Conservation (phyloP, 2,888 invertebrate genomes). For the Pharmacophagus antenor region DNA sequence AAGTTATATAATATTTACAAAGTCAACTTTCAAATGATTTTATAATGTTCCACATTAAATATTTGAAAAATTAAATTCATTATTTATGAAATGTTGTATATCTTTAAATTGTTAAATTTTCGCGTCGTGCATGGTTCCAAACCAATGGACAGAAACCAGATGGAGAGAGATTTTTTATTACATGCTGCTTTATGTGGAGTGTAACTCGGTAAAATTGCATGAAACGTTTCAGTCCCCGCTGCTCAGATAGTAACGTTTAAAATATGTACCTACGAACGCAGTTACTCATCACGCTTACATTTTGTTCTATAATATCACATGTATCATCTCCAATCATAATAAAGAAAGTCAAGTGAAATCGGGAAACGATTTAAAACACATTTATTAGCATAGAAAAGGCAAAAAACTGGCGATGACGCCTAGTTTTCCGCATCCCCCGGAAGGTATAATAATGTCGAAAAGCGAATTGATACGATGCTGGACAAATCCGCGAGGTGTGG, state of each 20-base stretch:
- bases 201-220: background rate
- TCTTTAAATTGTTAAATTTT: background rate
- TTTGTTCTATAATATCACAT: background rate
- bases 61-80: no score
- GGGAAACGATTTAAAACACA: slow-evolving; percentile 23
- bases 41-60: no score
- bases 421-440: slow-evolving; percentile 4
- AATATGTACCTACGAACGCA: background rate
- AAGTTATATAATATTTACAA: no score
- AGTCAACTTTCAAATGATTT: no score
- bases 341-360: background rate
- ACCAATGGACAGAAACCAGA: background rate
- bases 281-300: background rate
- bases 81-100: no score
- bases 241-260: background rate
- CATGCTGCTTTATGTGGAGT: background rate
- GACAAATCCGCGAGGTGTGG: background rate
- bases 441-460: slow-evolving; percentile 6
- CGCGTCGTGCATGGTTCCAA: background rate
- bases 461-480: background rate
- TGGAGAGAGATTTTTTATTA: slow-evolving; percentile 3
- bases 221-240: background rate
- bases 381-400: background rate
- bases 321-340: background rate
- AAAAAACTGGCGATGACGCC: background rate